A percentile compares a stretch with the other conserved stretches of the same genome.
phyloP scores from a whole-genome alignment of 2,113 vertebrate species.

The Epinephelus cyanopodus region DNA sequence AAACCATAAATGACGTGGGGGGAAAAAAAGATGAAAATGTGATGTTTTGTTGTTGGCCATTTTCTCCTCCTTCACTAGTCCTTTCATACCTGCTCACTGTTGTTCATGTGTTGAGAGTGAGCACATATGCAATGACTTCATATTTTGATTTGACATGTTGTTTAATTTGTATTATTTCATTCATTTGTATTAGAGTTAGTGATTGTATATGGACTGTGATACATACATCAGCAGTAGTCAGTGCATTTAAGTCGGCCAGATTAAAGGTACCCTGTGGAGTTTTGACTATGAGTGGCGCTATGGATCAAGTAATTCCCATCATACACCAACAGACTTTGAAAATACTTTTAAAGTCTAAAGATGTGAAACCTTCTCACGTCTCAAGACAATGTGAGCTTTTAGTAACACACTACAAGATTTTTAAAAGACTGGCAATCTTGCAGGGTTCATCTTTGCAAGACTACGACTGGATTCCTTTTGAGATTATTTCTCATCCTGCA shows the following conservation, averaged over 20 bases:
- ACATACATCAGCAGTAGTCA: constrained; percentile 6
- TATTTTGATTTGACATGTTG: constrained; percentile 45
- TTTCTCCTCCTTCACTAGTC: constrained; percentile 37
- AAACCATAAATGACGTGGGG: constrained; percentile 18
- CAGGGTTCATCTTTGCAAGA: no score
- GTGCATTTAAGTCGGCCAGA: background rate
- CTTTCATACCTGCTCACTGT: constrained; percentile 63
- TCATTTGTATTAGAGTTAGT: constrained; percentile 51
- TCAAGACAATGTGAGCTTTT: no score
- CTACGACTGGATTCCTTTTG: no score
- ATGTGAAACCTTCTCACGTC: no score
- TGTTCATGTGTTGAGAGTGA: constrained; percentile 24
- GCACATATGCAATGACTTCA: constrained; percentile 62
- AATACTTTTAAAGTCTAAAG: no score
- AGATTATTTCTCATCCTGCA: no score
- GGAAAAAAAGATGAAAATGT: constrained; percentile 5
- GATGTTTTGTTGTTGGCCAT: constrained; percentile 40
- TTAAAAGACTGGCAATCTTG: no score
- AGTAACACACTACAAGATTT: no score
- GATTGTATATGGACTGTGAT: constrained; percentile 35
- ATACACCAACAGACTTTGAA: no score
- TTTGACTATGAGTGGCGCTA: background rate
- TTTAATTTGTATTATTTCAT: constrained; percentile 51
- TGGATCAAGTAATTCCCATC: background rate
- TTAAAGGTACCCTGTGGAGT: constrained; percentile 56